These are phyloP conservation scores for Desmophyllum pertusum DNA, from an alignment of 92 coral and sea anemone species.

Conservation along the genomic window DNA sequence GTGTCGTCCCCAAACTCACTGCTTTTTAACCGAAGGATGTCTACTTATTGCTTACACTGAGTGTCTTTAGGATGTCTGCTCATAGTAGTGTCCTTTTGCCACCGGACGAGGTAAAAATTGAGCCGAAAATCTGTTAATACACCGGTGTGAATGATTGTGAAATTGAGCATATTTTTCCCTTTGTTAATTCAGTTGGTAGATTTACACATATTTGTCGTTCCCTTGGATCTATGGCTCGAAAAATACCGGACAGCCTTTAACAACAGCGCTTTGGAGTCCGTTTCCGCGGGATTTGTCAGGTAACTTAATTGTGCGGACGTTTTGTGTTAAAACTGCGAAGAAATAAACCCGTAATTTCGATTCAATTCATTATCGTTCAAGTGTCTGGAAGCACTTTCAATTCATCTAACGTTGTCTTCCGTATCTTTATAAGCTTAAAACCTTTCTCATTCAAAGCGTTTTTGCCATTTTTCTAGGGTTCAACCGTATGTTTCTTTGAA, in stretches of 20 bases:
- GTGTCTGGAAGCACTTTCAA: neutral
- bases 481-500: constrained; percentile 73
- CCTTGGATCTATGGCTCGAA: constrained; percentile 93
- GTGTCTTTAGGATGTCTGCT: constrained; percentile 43
- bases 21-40: neutral
- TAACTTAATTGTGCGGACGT: constrained; percentile 42
- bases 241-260: constrained; percentile 97
- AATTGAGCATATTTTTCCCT: constrained; percentile 25
- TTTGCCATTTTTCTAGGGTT: constrained; percentile 62
- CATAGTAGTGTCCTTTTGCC: constrained; percentile 43
- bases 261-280: constrained; percentile 94
- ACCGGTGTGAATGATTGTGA: neutral
- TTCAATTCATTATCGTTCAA: neutral
- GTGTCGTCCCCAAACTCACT: neutral
- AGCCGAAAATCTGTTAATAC: neutral
- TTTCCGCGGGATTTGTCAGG: constrained; percentile 99
- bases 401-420: neutral
- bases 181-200: constrained; percentile 91
- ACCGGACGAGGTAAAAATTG: constrained; percentile 52
- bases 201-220: constrained; percentile 98
- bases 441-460: neutral
- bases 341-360: neutral
- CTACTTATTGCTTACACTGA: neutral
- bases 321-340: neutral
- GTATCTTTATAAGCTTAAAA: no score